Evolutionary conservation across 2,797 vertebrate species (phyloP).

Genomic region (Hyperoplus immaculatus): DNA sequence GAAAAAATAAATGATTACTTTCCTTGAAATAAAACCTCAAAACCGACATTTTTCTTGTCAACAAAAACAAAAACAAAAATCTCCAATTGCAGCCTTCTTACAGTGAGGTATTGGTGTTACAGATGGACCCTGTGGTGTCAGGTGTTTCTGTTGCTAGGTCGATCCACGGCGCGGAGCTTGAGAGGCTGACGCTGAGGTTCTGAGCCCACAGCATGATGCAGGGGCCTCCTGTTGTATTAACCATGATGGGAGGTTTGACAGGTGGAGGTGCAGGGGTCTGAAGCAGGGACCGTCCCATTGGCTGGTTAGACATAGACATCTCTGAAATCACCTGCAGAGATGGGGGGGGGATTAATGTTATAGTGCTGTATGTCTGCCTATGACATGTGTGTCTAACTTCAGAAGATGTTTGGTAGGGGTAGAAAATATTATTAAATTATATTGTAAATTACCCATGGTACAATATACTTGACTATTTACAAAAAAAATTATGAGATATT

Average conservation of each 20-base stretch:
- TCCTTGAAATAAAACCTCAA: background rate
- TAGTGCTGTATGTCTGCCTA: background rate
- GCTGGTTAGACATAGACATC: slow-evolving; percentile 30
- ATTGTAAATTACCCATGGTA: no score
- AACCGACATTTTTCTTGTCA: background rate
- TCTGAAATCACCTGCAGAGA: slow-evolving; percentile 76
- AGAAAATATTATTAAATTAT: background rate
- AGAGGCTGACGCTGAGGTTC: slow-evolving; percentile 80
- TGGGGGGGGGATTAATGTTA: background rate
- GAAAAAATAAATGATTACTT: background rate
- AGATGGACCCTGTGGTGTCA: slow-evolving; percentile 76
- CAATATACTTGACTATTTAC: no score
- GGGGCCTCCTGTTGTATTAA: slow-evolving; percentile 60
- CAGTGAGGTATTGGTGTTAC: slow-evolving; percentile 76
- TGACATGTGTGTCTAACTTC: background rate
- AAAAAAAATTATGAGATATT: no score
- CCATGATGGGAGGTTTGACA: slow-evolving; percentile 82
- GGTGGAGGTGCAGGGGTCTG: slow-evolving; percentile 15
- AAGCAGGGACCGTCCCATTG: slow-evolving; percentile 86
- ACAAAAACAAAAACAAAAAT: background rate
- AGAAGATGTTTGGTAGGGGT: background rate
- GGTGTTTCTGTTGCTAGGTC: slow-evolving; percentile 78
- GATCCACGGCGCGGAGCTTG: background rate
- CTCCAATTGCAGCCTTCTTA: slow-evolving; percentile 62
- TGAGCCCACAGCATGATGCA: slow-evolving; percentile 92